Base-by-base conservation (phyloP, 2,888 invertebrate species). In the Standfussiana lucernea region DNA sequence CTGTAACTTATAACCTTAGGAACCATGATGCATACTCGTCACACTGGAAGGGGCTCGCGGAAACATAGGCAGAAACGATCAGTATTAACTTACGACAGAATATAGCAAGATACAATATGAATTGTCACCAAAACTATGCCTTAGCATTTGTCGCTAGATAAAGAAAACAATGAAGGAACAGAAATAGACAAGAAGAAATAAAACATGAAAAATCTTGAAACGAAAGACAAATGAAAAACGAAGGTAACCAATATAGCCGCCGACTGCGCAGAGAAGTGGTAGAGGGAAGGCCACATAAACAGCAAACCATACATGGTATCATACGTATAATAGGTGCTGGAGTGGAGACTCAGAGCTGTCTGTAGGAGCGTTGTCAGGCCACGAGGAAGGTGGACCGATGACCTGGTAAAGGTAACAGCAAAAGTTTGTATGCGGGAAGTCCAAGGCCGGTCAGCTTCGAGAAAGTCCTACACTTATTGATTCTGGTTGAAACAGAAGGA, bases 1-100 rank as follows among this genome's bases (percentile, higher is more conserved):
- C 95, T 92, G 93, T 95, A 94, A 96, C 96, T 94, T 95, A 94
- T 95, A 94, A 94, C 95, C 93, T 93, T 88, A 77, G 75, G 79
- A 76, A 83, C 90, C 75, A 2, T 37, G 91, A 91, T 75, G 24
- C 87, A 74, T 5, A 7, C 28, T 6, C 42, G 0, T 3, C 0
- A 0, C 1, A 47, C 88, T 89, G 77, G 91, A 91, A 77, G 79
- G 13, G 79, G 0, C 67, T 3, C 61, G 1, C 0, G 40, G 15
- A 42, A 8, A 6, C 45, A 24, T 7, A 21, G 2, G 7, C 24
- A 37, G 1, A 28, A 21, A 11, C 11, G 2, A 45, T n/a, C 53
- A 53, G 28, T 2, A 45, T 64, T 28, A 8, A 21, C 15, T n/a
- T 24, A n/a, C 0, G 10, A 50, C 24, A 32, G 10, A 37, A 37